These are phyloP conservation scores for Alosa sapidissima DNA, from an alignment of 2,797 vertebrate genomes.

Conservation along the genomic window DNA sequence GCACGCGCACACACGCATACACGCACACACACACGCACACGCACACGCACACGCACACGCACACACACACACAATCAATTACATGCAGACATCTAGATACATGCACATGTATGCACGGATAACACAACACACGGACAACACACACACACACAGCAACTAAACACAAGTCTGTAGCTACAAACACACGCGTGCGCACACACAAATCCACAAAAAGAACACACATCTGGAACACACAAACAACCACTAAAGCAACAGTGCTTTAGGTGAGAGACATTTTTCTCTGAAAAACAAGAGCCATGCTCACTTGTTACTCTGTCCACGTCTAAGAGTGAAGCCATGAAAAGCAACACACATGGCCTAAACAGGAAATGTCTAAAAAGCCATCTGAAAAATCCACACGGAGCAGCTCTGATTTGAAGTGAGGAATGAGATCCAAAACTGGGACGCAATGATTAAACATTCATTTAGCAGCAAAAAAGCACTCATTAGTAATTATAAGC, in stretches of 20 bases:
- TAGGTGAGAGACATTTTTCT: conserved; percentile 9
- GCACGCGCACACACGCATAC: conserved; percentile 27
- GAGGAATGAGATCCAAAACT: neutral
- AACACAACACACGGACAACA: neutral
- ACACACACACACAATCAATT: neutral
- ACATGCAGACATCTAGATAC: neutral
- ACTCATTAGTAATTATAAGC: neutral
- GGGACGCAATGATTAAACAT: neutral
- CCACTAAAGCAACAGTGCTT: conserved; percentile 8
- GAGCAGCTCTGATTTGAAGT: neutral
- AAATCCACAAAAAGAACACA: conserved; percentile 22
- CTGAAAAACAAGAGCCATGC: neutral
- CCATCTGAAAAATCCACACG: neutral
- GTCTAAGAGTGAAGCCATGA: neutral
- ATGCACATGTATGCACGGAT: neutral
- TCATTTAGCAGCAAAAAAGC: neutral
- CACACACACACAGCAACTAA: neutral
- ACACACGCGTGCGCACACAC: conserved; percentile 17
- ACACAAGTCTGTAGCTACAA: neutral
- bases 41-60: neutral
- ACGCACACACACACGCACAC: neutral
- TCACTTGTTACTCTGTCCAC: neutral
- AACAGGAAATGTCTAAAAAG: neutral
- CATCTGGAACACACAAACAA: conserved; percentile 20
- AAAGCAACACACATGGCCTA: neutral